Conservation (phyloP, 2,113 vertebrate genomes). For the Psilopsiagon aurifrons region DNA sequence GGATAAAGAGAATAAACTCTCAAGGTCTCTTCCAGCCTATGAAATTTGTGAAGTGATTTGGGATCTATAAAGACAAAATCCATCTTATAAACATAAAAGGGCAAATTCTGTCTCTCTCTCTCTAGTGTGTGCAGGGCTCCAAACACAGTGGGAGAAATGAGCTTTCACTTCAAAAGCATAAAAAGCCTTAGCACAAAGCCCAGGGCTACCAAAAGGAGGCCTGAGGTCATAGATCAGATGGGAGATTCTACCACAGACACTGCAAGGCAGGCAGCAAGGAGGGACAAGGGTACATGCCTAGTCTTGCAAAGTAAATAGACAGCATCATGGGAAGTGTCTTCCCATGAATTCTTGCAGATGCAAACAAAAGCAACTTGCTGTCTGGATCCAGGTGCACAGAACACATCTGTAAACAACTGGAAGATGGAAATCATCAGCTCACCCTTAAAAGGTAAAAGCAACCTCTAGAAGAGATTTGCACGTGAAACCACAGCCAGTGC, state of each 20-base stretch:
- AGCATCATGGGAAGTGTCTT: accelerated
- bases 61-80: conserved; percentile 20
- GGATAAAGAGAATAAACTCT: conserved; percentile 27
- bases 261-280: not conserved
- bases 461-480: not conserved
- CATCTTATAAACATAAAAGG: conserved; percentile 10
- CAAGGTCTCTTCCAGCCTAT: conserved; percentile 8
- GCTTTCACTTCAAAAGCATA: conserved; percentile 21
- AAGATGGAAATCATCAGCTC: not conserved
- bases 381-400: not conserved
- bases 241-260: not conserved
- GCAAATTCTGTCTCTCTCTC: not conserved
- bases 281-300: not conserved
- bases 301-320: not conserved
- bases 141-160: not conserved
- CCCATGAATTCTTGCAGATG: not conserved
- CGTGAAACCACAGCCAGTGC: not conserved
- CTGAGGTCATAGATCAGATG: not conserved
- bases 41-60: conserved; percentile 25
- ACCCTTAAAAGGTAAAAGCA: not conserved
- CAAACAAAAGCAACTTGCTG: not conserved
- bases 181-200: conserved; percentile 5
- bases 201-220: not conserved
- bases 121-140: not conserved
- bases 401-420: not conserved